A percentile compares a stretch with the other conserved stretches of the same genome.
Conservation (phyloP, 2,797 vertebrate species). For the Eulemur rubriventer region DNA sequence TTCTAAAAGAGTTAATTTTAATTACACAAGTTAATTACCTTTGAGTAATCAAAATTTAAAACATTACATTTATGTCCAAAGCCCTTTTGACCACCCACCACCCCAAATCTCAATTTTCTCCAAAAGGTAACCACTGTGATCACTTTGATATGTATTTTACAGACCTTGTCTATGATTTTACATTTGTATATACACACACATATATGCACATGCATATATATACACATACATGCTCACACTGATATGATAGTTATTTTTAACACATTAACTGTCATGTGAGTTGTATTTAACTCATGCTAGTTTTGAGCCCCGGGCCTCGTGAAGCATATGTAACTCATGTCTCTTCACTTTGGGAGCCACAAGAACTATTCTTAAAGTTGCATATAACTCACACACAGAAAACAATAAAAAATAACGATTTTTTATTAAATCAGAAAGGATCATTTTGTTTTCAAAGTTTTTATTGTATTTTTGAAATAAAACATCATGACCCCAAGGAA, state of each 20-base stretch:
- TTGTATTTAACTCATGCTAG: too few relatives aligned
- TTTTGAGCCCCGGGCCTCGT: too few relatives aligned
- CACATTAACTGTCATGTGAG: too few relatives aligned
- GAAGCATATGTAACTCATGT: too few relatives aligned
- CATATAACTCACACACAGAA: too few relatives aligned
- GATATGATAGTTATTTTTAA: background rate
- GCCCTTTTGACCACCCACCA: background rate
- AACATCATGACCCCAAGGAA: too few relatives aligned
- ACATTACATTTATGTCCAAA: background rate
- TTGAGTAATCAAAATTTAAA: slow-evolving; percentile 14
- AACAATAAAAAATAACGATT: too few relatives aligned
- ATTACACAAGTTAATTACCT: background rate
- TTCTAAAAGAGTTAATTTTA: slow-evolving; percentile 46
- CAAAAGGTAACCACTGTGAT: background rate
- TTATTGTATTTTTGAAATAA: too few relatives aligned
- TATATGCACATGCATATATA: background rate
- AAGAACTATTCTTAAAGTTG: too few relatives aligned
- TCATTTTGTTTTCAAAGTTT: too few relatives aligned
- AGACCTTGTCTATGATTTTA: background rate
- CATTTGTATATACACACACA: background rate
- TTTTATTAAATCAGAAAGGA: too few relatives aligned
- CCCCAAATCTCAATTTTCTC: background rate
- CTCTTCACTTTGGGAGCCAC: too few relatives aligned
- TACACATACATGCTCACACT: background rate
- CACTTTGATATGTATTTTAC: background rate